phyloP scores from a whole-genome alignment of 2,797 vertebrate genomes.

The Bovichtus variegatus region DNA sequence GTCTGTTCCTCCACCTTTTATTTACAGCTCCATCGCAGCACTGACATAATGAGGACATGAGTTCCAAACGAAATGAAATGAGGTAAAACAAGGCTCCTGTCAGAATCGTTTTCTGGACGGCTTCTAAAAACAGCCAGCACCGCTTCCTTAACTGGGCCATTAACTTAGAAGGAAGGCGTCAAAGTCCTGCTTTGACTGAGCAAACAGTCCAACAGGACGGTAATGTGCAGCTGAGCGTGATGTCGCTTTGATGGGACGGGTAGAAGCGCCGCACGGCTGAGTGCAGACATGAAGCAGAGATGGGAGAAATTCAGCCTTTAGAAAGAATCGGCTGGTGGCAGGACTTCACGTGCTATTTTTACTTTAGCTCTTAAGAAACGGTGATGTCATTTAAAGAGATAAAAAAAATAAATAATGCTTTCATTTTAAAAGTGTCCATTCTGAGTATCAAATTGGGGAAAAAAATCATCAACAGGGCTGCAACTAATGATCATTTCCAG shows the following conservation, averaged over 20 bases:
- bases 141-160: slow-evolving; percentile 74
- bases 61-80: slow-evolving; percentile 76
- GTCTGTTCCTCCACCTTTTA: slow-evolving; percentile 65
- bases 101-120: slow-evolving; percentile 65
- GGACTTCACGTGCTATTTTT: slow-evolving; percentile 51
- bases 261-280: slow-evolving; percentile 14
- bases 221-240: slow-evolving; percentile 49
- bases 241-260: slow-evolving; percentile 55
- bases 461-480: neutral
- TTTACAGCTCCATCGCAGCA: slow-evolving; percentile 71
- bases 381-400: neutral
- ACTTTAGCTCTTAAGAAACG: neutral
- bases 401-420: neutral
- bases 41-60: slow-evolving; percentile 81
- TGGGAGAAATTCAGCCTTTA: slow-evolving; percentile 34
- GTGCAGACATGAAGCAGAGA: slow-evolving; percentile 13
- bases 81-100: slow-evolving; percentile 75
- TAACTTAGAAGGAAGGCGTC: slow-evolving; percentile 68
- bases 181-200: slow-evolving; percentile 66
- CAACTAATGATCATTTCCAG: neutral
- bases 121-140: slow-evolving; percentile 64
- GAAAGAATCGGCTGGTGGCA: slow-evolving; percentile 25
- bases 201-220: slow-evolving; percentile 58
- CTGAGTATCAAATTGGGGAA: slow-evolving; percentile 1
- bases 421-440: neutral